Percentiles rank a stretch among this genome's conserved stretches.
Conservation (phyloP, 2,113 vertebrate genomes). For the Eptatretus burgeri region DNA sequence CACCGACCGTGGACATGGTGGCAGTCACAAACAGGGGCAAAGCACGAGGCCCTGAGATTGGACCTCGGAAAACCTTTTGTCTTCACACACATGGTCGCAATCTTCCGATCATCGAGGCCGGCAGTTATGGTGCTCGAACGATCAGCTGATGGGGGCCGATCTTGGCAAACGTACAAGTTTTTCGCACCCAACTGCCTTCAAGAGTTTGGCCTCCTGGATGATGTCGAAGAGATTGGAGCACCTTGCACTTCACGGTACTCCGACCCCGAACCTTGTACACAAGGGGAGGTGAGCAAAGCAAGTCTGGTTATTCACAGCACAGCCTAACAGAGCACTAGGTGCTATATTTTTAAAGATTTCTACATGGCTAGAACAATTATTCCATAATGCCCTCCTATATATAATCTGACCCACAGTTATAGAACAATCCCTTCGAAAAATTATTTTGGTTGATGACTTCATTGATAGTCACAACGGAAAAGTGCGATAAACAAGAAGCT, state of each 20-base stretch:
- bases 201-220: conserved; percentile 41
- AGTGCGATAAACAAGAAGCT: no score
- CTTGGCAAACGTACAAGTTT: conserved; percentile 56
- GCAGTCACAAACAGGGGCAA: conserved; percentile 38
- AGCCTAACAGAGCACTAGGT: no score
- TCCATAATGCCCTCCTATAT: no score
- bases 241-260: conserved; percentile 74
- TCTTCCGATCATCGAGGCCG: conserved; percentile 62
- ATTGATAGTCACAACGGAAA: no score
- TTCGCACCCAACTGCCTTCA: conserved; percentile 51
- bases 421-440: no score
- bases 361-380: no score
- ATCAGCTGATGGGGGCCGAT: conserved; percentile 58
- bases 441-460: no score
- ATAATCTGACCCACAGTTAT: no score
- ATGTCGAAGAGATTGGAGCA: conserved; percentile 20
- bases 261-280: conserved; percentile 38
- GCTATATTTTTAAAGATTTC: no score
- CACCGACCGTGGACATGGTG: conserved; percentile 65
- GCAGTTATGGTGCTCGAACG: conserved; percentile 67
- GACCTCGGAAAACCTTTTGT: conserved; percentile 68
- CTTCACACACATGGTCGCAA: conserved; percentile 72
- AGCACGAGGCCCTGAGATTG: conserved; percentile 39
- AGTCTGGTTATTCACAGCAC: background rate
- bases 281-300: conserved; percentile 63